Base-by-base conservation (phyloP, 2,888 invertebrate genomes). In the Megastigmus dorsalis region DNA sequence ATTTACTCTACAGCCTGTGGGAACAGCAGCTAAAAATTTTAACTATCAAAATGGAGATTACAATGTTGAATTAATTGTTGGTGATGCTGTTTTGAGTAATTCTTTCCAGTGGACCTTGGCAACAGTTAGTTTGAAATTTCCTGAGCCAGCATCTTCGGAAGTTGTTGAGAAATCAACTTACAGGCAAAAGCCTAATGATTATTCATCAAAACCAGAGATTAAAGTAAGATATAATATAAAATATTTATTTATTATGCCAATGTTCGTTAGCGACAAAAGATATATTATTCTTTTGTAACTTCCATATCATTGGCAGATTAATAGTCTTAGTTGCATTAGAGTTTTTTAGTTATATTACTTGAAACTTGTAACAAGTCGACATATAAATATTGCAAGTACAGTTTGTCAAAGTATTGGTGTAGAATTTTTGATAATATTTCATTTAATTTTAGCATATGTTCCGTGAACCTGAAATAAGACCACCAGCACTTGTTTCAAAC, bases 391-490 rank as follows among this genome's bases (percentile, higher is more conserved):
- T 38, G n/a, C n/a, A n/a, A n/a, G n/a, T n/a, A n/a, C n/a, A n/a
- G n/a, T n/a, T n/a, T n/a, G n/a, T n/a, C n/a, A n/a, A n/a, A n/a
- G n/a, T n/a, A n/a, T n/a, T n/a, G n/a, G n/a, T n/a, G n/a, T n/a
- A 41, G 13, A 62, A 4, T 41, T 4, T 26, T 15, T 36, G 13
- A 30, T 18, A 59, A 57, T 3, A 43, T 67, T 23, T 54, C 50
- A 43, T 74, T 57, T 41, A 52, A n/a, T n/a, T 77, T 57, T 87
- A 90, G 90, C 99, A 99, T 90, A 88, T 92, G 89, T 99, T 99
- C 92, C 94, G 98, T 52, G 91, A 92, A 84, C 95, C 98, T 0
- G 99, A 99, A 88, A 93, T 95, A 82, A 93, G 98, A 55, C 99
- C 99, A 66, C 92, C 98, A 38, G 93, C 93, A 43, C 86, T 93